These are phyloP conservation scores for Hydroisotoma schaefferi DNA, from an alignment of 2,888 invertebrate genomes.

Conservation along the genomic window DNA sequence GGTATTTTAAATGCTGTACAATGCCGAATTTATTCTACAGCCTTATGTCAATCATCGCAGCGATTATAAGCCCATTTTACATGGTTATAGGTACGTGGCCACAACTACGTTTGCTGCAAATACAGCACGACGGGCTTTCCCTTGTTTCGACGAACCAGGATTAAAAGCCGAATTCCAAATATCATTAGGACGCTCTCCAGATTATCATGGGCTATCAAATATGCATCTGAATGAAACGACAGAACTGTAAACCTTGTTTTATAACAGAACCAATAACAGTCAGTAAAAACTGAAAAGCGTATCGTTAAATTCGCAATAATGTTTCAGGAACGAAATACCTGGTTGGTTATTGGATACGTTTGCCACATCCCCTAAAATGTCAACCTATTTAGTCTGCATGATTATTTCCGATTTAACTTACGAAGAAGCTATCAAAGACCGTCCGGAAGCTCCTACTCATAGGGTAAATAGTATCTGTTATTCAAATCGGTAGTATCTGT, in stretches of 20 bases:
- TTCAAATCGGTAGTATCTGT: background rate
- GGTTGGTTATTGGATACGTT: constrained; percentile 68
- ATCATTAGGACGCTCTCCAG: constrained; percentile 23
- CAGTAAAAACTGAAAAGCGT: too few relatives aligned
- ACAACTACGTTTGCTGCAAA: constrained; percentile 39
- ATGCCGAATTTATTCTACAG: background rate
- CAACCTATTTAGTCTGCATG: constrained; percentile 87
- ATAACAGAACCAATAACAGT: too few relatives aligned
- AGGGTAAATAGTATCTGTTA: constrained; percentile 8
- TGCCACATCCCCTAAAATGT: constrained; percentile 80
- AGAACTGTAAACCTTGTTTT: constrained; percentile 27
- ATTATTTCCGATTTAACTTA: constrained; percentile 79
- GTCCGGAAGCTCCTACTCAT: constrained; percentile 10
- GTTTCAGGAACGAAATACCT: constrained; percentile 24
- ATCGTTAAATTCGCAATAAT: background rate
- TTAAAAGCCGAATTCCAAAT: constrained; percentile 36
- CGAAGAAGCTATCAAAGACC: constrained; percentile 18
- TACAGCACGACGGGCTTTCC: constrained; percentile 65
- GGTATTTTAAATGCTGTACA: constrained; percentile 17
- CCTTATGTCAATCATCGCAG: too few relatives aligned
- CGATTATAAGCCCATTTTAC: too few relatives aligned
- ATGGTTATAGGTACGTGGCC: constrained; percentile 42
- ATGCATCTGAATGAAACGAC: constrained; percentile 24
- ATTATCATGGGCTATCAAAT: constrained; percentile 37
- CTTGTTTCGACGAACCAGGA: constrained; percentile 51